Conservation (phyloP, 2,888 invertebrate species). For the Microctonus aethiopoides region DNA sequence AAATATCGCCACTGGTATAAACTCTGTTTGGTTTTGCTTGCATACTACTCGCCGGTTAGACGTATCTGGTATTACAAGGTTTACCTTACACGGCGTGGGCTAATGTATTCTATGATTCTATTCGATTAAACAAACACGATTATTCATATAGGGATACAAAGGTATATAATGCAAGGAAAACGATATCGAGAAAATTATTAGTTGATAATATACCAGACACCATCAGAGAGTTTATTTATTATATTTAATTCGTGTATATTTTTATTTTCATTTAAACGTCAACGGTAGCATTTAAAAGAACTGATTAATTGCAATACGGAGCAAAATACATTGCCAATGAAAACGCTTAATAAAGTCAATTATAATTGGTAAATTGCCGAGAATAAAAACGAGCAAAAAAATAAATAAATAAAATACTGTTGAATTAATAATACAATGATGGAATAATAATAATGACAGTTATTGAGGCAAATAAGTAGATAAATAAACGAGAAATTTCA, state of each 20-base stretch:
- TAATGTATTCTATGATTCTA: constrained; percentile 51
- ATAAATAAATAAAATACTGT: no score
- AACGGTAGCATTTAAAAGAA: background rate
- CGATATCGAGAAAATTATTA: background rate
- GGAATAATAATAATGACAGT: background rate
- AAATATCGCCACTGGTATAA: background rate
- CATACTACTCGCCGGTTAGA: background rate
- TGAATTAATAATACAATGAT: background rate
- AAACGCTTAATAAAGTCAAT: background rate
- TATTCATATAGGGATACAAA: constrained; percentile 45
- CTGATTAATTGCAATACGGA: background rate
- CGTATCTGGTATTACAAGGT: constrained; percentile 22
- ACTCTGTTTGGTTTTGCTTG: background rate
- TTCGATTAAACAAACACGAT: constrained; percentile 58
- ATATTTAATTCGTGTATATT: background rate
- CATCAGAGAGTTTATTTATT: background rate
- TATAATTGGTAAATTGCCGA: background rate
- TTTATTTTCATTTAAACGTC: background rate
- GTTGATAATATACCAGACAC: background rate
- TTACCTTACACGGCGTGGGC: constrained; percentile 51
- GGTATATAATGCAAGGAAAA: constrained; percentile 2
- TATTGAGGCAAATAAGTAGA: no score
- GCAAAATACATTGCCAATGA: background rate
- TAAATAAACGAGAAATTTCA: background rate
- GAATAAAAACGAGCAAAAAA: background rate